Evolutionary conservation across 92 coral and sea anemone genomes (phyloP), one percentile per base, ranked within the genome.

Genomic region (Meandrina meandrites): DNA sequence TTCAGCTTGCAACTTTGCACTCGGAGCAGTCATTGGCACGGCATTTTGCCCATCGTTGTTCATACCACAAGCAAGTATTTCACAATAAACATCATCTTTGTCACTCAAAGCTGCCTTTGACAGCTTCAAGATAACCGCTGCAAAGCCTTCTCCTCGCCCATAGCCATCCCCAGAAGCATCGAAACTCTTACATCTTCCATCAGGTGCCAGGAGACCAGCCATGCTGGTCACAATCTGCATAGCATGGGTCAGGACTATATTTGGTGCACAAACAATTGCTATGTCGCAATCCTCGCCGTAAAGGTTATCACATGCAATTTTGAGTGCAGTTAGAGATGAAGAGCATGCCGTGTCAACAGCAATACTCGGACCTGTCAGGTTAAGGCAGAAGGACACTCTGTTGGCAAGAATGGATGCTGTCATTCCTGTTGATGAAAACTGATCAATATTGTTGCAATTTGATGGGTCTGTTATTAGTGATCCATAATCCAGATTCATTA

Each of bases 141-240:
- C 98, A 57, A 94, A 87, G 35, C 98, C 98, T 84, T 96, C 98
- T 32, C 97, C 97, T 24, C 98, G 80, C 22, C 98, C 97, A 54
- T 96, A 96, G 5, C 98, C 98, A 78, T 96, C 98, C 1, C 96
- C 97, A 24, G 91, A 90, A n/a, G 91, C 92, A 68, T 96, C 97
- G 71, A 94, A 96, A 42, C 96, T 86, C 73, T 96, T 96, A 66
- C 97, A 96, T 3, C 92, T 90, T 16, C 98, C 98, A 42, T 94
- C 98, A 19, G 92, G 94, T 5, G 98, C 95, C 30, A 94, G 89
- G 34, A 94, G 89, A 13, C 98, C 98, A 30, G 96, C 95, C 42
- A 93, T 86, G 71, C 98, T 85, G 40, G 88, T 48, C 15, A 86
- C 88, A 21, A 92, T 91, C 68, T 92, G 94, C 45, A 69, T 56